A percentile compares a stretch with the other conserved stretches of the same genome.
Evolutionary conservation across 2,888 invertebrate genomes (phyloP).

Genomic region (Tortricodes alternella): DNA sequence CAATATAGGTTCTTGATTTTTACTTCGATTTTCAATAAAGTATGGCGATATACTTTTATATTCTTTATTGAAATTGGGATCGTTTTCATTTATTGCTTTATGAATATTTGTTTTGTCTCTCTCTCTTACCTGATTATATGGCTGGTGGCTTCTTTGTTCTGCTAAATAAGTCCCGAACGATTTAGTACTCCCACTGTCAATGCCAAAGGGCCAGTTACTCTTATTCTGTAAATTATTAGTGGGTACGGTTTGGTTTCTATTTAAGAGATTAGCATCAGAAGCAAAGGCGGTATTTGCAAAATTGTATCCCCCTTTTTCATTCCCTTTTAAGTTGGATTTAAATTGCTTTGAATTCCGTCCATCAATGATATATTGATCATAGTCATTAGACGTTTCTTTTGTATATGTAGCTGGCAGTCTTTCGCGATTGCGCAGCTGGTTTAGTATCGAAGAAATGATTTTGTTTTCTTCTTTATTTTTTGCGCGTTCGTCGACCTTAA

Average conservation of each 20-base stretch:
- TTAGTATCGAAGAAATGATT: not conserved
- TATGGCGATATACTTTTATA: not conserved
- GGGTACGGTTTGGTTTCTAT: not conserved
- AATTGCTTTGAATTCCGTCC: not conserved
- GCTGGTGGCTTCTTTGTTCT: not conserved
- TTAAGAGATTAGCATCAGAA: not conserved
- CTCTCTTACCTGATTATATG: not conserved
- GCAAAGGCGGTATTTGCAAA: not conserved
- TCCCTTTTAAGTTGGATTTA: not conserved
- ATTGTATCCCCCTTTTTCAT: not conserved
- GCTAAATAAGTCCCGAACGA: not conserved
- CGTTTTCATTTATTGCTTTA: not conserved
- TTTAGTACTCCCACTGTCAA: not conserved
- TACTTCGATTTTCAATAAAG: not conserved
- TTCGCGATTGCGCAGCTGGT: not conserved
- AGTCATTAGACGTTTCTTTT: not conserved
- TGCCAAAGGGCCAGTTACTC: not conserved
- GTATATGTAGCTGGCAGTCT: not conserved
- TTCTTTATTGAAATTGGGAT: not conserved
- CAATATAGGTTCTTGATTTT: not conserved
- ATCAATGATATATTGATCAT: not conserved
- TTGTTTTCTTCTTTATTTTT: not conserved
- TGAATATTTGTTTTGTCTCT: not conserved
- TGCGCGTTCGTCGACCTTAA: not conserved
- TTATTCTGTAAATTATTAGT: not conserved